Evolutionary conservation across 2,113 vertebrate species (phyloP), one percentile per base, ranked within the genome.

Genomic region (Takifugu flavidus): DNA sequence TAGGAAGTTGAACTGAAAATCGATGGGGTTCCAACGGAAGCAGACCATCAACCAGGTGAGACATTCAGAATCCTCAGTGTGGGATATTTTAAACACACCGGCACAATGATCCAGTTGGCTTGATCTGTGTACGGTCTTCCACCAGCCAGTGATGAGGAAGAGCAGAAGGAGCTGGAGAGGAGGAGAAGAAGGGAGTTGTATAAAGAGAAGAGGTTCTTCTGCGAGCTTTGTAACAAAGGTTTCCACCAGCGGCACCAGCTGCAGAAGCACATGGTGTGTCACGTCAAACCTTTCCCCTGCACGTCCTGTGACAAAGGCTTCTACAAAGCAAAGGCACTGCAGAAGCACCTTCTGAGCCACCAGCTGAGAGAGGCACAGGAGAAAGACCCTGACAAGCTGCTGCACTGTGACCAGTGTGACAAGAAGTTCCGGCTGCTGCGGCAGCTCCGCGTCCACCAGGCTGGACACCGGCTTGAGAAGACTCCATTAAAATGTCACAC

Each of bases 171-270:
- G 56, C 59, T 39, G 60, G 81, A 81, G 70, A 59, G 79, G 42
- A 62, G 46, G 60, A 49, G 77, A 49, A 57, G 84, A 42, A 52
- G 86, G 46, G 82, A 86, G 56, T 72, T 71, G n/a, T 88, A 86
- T 65, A 86, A 84, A 27, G 62, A 85, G 13, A 86, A 88, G 62
- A 53, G 86, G 1, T 86, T 86, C 50, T 88, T 88, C 78, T 88
- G 86, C 1, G 74, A 85, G 43, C 74, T 81, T 1, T 88, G 86
- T 44, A 53, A 67, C 56, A 84, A 84, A 62, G 86, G 86, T 2
- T 88, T 85, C 73, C 86, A 88, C 5, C 86, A 88, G 79, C 53
- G 63, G 0, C 81, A 88, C 74, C 86, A 88, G 79, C 79, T 88
- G 42, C 63, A 45, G 58, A 88, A 86, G 27, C 86, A 88, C n/a